Evolutionary conservation across 2,113 vertebrate species (phyloP), one percentile per base, ranked within the genome.

Genomic region (Ciconia stormi): DNA sequence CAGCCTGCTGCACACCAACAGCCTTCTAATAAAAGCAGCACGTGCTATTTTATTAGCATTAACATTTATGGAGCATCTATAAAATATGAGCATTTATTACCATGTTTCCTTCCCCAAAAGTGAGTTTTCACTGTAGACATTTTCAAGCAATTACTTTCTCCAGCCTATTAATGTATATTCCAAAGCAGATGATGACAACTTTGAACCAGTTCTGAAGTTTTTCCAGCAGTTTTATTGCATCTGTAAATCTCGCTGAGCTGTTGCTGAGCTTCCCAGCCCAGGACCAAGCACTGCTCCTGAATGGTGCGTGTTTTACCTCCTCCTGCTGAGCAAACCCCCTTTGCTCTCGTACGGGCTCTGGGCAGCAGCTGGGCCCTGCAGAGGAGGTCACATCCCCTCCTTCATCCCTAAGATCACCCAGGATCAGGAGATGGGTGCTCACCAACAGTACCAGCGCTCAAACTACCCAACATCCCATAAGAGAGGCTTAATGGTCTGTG

Each of bases 301-400:
- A 8, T 1, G 5, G 20, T 5, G 38, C 3, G 2, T 10, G 25
- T 46, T 69, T 44, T 20, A 47, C 44, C 67, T 38, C 18, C n/a
- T 79, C 38, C 38, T 20, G 21, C 44, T 10, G 6, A 71, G 36
- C 34, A 50, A 77, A 11, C 18, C 55, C 62, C 2, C n/a, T 63
- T 26, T 38, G 56, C 46, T 73, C 36, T 59, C 1, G 0, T 16
- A 52, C 1, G 2, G 46, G 30, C 27, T 62, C 14, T 5, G 3
- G 40, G 53, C 67, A 67, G 55, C 4, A 1, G 21, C 16, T 34
- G 17, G 71, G 52, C 47, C 38, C 66, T 36, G 21, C 25, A 21
- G n/a, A 69, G 63, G 13, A 58, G n/a, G 18, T 59, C 46, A 21
- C 47, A 40, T 44, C 25, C 44, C 40, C 8, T 55, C 62, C 38